phyloP scores from a whole-genome alignment of 2,113 vertebrate genomes.

The Manacus vitellinus region DNA sequence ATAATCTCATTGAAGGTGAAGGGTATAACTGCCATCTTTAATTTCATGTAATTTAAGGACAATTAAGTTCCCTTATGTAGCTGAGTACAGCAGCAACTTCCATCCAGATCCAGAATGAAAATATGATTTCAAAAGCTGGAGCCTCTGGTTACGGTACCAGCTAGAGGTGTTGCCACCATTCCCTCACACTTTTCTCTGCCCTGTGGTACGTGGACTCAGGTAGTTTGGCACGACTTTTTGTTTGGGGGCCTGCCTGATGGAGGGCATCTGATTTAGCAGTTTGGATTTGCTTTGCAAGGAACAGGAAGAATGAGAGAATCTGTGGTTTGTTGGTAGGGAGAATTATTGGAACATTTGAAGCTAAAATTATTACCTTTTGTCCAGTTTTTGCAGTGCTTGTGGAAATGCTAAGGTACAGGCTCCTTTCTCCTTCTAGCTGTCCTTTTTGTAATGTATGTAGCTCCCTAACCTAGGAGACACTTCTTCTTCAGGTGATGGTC shows the following conservation, averaged over 20 bases:
- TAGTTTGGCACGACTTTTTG: background rate
- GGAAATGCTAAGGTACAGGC: background rate
- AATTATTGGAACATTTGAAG: background rate
- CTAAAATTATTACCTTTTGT: background rate
- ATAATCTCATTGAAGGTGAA: slow-evolving; percentile 47
- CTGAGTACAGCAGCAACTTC: background rate
- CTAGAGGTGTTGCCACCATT: background rate
- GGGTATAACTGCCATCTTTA: slow-evolving; percentile 32
- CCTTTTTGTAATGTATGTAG: background rate
- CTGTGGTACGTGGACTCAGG: fast-evolving
- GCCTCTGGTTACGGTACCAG: background rate
- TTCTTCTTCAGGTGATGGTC: background rate
- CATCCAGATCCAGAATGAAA: background rate
- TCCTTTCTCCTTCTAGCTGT: background rate
- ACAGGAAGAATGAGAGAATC: background rate
- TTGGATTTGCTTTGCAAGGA: background rate
- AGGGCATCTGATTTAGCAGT: background rate
- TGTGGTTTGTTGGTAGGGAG: fast-evolving
- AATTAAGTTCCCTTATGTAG: background rate
- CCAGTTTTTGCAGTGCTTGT: background rate
- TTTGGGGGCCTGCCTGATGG: background rate
- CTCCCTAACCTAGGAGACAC: background rate
- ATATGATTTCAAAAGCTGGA: background rate
- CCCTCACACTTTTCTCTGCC: background rate
- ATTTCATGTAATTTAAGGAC: slow-evolving; percentile 23